Conservation (phyloP, 2,797 vertebrate genomes). For the Psittacula derbiana region DNA sequence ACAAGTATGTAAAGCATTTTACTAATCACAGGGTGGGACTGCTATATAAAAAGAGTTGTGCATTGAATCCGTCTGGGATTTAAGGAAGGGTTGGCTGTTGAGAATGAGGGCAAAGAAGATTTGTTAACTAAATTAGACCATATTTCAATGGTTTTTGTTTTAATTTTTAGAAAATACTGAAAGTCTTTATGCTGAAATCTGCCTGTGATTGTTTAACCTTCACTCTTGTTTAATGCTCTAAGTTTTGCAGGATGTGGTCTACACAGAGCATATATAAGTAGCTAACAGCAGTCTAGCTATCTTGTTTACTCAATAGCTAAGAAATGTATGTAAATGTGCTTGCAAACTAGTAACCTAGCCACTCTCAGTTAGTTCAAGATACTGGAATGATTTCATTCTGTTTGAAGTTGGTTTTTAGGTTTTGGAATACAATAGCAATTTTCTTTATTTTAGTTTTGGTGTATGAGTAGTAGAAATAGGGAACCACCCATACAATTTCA, state of each 20-base stretch:
- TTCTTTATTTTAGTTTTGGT: neutral
- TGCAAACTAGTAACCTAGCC: neutral
- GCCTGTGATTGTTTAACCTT: neutral
- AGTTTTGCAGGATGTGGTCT: neutral
- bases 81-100: neutral
- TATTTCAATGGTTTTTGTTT: neutral
- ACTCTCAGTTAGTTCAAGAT: neutral
- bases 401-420: neutral
- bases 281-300: neutral
- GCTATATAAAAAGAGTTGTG: neutral
- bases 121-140: neutral
- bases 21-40: neutral
- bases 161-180: neutral
- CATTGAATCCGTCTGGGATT: rapidly evolving
- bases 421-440: neutral
- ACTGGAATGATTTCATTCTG: neutral
- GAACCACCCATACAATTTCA: neutral
- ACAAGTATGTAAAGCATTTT: rapidly evolving
- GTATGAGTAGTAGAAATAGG: neutral
- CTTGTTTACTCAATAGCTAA: neutral
- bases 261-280: neutral
- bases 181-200: neutral
- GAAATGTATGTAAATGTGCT: neutral
- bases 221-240: neutral
- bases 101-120: neutral